phyloP scores from a whole-genome alignment of 2,888 invertebrate species.

The Eremobia ochroleuca region DNA sequence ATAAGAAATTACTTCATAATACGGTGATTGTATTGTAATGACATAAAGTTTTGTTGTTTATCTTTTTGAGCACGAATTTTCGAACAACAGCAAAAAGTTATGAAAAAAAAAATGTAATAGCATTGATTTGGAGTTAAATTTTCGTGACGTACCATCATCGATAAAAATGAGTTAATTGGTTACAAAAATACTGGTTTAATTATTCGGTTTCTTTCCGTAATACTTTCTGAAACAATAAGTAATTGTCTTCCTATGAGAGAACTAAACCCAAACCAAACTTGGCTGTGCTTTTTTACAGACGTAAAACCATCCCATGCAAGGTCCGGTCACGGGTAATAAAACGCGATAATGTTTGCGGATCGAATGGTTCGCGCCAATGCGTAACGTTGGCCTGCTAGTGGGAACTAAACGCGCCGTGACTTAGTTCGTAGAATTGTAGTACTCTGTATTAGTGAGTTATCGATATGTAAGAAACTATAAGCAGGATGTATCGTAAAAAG shows the following conservation, averaged over 20 bases:
- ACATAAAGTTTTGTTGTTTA: background rate
- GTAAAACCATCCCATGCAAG: slow-evolving; percentile 26
- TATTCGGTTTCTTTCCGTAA: background rate
- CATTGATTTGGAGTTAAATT: background rate
- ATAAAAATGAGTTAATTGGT: slow-evolving; percentile 2
- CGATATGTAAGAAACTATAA: background rate
- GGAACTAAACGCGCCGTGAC: slow-evolving; percentile 10
- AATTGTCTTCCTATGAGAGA: background rate
- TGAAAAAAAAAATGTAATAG: background rate
- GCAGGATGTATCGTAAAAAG: background rate
- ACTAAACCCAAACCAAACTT: slow-evolving; percentile 13
- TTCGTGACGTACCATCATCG: background rate
- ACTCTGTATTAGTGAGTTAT: background rate
- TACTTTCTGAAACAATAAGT: background rate
- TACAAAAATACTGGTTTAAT: background rate
- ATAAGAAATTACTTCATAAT: background rate
- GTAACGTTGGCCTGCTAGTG: slow-evolving; percentile 20
- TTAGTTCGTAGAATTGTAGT: slow-evolving; percentile 17
- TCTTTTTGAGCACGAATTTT: background rate
- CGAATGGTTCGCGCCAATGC: slow-evolving; percentile 50
- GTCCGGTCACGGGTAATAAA: slow-evolving; percentile 60
- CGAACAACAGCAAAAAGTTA: background rate
- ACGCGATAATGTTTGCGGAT: slow-evolving; percentile 56
- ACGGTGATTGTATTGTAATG: background rate
- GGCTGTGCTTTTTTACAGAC: slow-evolving; percentile 26